Evolutionary conservation across 2,888 invertebrate species (phyloP).

Genomic region (Pachliopta kotzebuea): DNA sequence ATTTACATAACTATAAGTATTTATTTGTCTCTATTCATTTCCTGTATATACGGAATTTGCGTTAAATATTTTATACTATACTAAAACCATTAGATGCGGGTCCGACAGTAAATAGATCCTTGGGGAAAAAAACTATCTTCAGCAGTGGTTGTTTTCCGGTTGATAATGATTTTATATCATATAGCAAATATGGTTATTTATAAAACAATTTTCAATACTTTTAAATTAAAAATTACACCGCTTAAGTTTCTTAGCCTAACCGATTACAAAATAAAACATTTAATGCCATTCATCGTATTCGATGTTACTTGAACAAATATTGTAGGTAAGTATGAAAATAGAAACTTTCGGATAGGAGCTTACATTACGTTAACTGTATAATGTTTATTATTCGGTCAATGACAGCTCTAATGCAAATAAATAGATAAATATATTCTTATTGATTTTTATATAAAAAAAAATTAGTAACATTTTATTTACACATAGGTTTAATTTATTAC

Average conservation of each 20-base stretch:
- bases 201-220: not conserved
- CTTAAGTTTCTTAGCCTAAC: not conserved
- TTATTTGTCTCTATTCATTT: not conserved
- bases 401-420: not conserved
- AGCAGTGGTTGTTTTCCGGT: too few relatives aligned
- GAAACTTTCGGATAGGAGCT: conserved; percentile 1
- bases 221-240: not conserved
- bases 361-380: conserved; percentile 1
- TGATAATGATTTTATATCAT: too few relatives aligned
- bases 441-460: too few relatives aligned
- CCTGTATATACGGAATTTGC: not conserved
- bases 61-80: too few relatives aligned
- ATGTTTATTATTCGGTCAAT: not conserved
- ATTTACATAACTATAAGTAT: not conserved
- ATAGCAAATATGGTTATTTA: not conserved
- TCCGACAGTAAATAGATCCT: too few relatives aligned
- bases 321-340: conserved; percentile 6
- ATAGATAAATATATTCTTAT: too few relatives aligned
- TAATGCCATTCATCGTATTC: not conserved
- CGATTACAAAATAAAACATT: not conserved
- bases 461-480: too few relatives aligned
- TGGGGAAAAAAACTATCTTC: too few relatives aligned
- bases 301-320: conserved; percentile 4
- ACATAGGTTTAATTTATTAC: too few relatives aligned
- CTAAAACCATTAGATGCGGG: too few relatives aligned